These are phyloP conservation scores for Cryptophagus acutangulus DNA, from an alignment of 2,888 invertebrate species.

Conservation along the genomic window DNA sequence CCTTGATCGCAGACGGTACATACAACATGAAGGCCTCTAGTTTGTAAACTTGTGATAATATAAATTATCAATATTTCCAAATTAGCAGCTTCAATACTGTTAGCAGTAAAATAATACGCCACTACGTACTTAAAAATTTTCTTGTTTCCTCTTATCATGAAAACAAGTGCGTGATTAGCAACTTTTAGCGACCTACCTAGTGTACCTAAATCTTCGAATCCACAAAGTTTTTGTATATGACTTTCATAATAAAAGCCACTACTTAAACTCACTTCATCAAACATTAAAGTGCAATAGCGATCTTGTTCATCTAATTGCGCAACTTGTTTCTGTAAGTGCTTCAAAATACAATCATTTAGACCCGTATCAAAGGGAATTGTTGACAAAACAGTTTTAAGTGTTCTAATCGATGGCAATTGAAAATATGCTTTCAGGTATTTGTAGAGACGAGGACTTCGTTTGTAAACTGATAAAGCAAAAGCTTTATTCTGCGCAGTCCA, in stretches of 20 bases:
- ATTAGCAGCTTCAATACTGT: conserved; percentile 6
- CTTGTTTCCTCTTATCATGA: conserved; percentile 11
- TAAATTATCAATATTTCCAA: conserved; percentile 12
- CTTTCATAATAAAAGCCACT: conserved; percentile 20
- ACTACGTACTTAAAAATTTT: conserved; percentile 12
- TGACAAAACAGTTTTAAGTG: conserved; percentile 20
- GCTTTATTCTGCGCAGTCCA: conserved; percentile 23
- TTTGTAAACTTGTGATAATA: conserved; percentile 10
- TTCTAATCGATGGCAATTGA: conserved; percentile 24
- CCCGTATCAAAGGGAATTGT: conserved; percentile 24
- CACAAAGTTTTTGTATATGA: conserved; percentile 14
- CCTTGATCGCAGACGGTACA: conserved; percentile 15
- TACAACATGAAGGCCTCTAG: conserved; percentile 10
- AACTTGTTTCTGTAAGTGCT: conserved; percentile 16
- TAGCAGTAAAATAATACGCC: conserved; percentile 14
- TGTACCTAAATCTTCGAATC: conserved; percentile 25
- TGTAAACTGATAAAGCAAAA: conserved; percentile 25
- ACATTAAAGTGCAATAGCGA: conserved; percentile 21
- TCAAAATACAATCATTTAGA: conserved; percentile 17
- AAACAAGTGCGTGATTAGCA: conserved; percentile 13
- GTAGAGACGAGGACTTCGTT: conserved; percentile 25
- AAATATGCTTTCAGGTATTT: conserved; percentile 20
- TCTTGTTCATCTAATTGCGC: conserved; percentile 20
- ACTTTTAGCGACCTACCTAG: conserved; percentile 8
- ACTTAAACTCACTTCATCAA: conserved; percentile 26